Base-by-base conservation (phyloP, 23 tunicate genomes). In the Styela plicata region DNA sequence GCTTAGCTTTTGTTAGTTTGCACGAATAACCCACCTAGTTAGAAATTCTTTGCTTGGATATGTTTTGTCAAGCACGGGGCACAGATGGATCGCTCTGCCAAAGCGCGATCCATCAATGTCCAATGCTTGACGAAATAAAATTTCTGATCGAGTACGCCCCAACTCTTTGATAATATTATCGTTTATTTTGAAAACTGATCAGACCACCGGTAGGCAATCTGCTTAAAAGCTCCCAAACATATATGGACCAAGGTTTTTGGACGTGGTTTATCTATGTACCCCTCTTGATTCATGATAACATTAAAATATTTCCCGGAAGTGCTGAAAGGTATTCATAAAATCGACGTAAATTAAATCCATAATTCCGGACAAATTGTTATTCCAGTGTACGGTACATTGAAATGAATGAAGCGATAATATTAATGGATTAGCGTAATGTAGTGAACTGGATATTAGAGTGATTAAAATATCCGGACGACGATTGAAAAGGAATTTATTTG, bases 21-120 rank as follows among this genome's bases (percentile, higher is more conserved):
- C 81, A 76, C 36, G 28, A 36, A 76, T 28, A 44, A 76, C 30
- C 31, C n/a, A n/a, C n/a, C n/a, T n/a, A n/a, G n/a, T n/a, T n/a
- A n/a, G n/a, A n/a, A n/a, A n/a, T n/a, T n/a, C n/a, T n/a, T n/a
- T n/a, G n/a, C n/a, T n/a, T n/a, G n/a, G n/a, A n/a, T n/a, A n/a
- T n/a, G n/a, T n/a, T n/a, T n/a, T n/a, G n/a, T n/a, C n/a, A n/a
- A n/a, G n/a, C n/a, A n/a, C n/a, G n/a, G n/a, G n/a, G n/a, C n/a
- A n/a, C n/a, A n/a, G n/a, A n/a, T n/a, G n/a, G n/a, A n/a, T n/a
- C n/a, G n/a, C n/a, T n/a, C n/a, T n/a, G n/a, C n/a, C n/a, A n/a
- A n/a, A n/a, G n/a, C n/a, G n/a, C n/a, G n/a, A n/a, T n/a, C n/a
- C n/a, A n/a, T n/a, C n/a, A n/a, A n/a, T n/a, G n/a, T n/a, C n/a